Percentiles rank a stretch among this genome's conserved stretches.
Conservation (phyloP, 2,888 invertebrate species). For the Drosophila quinaria region DNA sequence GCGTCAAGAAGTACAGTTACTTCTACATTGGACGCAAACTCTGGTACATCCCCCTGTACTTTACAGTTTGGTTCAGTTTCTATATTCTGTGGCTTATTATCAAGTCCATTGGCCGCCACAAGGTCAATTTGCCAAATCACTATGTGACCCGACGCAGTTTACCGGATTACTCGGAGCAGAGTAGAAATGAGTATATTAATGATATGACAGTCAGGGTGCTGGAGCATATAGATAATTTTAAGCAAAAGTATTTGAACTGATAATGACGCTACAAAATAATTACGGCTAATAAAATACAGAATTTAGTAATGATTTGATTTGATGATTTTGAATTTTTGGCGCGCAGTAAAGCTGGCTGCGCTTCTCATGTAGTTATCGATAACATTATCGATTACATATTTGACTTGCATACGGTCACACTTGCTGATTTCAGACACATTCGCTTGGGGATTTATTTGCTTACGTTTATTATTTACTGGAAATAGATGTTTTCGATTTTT, state of each 20-base stretch:
- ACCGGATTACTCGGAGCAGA: slow-evolving; percentile 63
- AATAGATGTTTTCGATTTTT: no score
- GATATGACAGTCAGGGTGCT: slow-evolving; percentile 83
- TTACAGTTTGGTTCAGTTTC: slow-evolving; percentile 88
- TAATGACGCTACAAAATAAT: slow-evolving; percentile 39
- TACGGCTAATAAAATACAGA: slow-evolving; percentile 55
- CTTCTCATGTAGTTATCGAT: slow-evolving; percentile 25
- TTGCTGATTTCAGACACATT: no score
- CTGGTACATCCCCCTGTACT: slow-evolving; percentile 90
- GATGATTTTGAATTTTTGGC: slow-evolving; percentile 3
- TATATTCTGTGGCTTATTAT: slow-evolving; percentile 89
- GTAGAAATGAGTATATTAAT: slow-evolving; percentile 80
- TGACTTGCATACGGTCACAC: slow-evolving; percentile 4
- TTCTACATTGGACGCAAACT: slow-evolving; percentile 90
- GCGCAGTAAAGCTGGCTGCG: slow-evolving; percentile 36
- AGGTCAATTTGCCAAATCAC: slow-evolving; percentile 86
- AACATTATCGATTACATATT: background rate
- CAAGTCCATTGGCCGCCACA: slow-evolving; percentile 90
- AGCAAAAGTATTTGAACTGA: slow-evolving; percentile 77
- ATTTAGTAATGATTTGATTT: slow-evolving; percentile 16
- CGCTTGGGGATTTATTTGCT: no score
- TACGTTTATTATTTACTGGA: no score
- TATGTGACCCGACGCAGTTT: slow-evolving; percentile 80
- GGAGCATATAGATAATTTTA: slow-evolving; percentile 84
- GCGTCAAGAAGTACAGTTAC: slow-evolving; percentile 89